Conservation (phyloP, 2,888 invertebrate genomes). For the Lasioglossum lativentre region DNA sequence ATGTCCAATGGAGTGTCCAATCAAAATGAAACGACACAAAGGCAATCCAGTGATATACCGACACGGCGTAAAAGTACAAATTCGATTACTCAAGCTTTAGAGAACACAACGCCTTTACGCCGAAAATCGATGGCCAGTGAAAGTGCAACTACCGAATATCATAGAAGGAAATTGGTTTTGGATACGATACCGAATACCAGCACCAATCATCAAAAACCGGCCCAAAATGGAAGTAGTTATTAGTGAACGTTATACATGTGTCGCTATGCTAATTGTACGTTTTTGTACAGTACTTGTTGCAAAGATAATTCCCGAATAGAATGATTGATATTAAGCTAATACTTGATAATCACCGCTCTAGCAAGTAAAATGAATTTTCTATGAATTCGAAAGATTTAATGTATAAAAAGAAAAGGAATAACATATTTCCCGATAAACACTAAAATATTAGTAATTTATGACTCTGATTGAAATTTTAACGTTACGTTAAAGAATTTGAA, state of each 20-base stretch:
- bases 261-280: constrained; percentile 68
- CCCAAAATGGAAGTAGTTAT: constrained; percentile 74
- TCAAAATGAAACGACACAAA: constrained; percentile 65
- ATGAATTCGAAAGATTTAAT: constrained; percentile 55
- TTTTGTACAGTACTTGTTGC: constrained; percentile 81
- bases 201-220: constrained; percentile 71
- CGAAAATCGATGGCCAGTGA: constrained; percentile 86
- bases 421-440: constrained; percentile 25
- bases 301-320: constrained; percentile 74
- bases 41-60: constrained; percentile 66
- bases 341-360: constrained; percentile 62
- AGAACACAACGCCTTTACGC: constrained; percentile 83
- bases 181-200: constrained; percentile 73
- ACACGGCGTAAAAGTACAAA: constrained; percentile 81
- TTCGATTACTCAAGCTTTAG: constrained; percentile 67
- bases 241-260: constrained; percentile 57
- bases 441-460: constrained; percentile 19
- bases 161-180: constrained; percentile 79
- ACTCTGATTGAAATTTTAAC: constrained; percentile 36
- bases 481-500: constrained; percentile 25
- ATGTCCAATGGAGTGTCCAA: constrained; percentile 60
- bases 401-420: constrained; percentile 22
- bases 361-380: constrained; percentile 53
- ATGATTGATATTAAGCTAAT: constrained; percentile 62
- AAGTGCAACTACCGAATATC: constrained; percentile 72